A percentile compares a stretch with the other conserved stretches of the same genome.
These are phyloP conservation scores for Strix aluco DNA, from an alignment of 2,113 vertebrate genomes.

Conservation along the genomic window DNA sequence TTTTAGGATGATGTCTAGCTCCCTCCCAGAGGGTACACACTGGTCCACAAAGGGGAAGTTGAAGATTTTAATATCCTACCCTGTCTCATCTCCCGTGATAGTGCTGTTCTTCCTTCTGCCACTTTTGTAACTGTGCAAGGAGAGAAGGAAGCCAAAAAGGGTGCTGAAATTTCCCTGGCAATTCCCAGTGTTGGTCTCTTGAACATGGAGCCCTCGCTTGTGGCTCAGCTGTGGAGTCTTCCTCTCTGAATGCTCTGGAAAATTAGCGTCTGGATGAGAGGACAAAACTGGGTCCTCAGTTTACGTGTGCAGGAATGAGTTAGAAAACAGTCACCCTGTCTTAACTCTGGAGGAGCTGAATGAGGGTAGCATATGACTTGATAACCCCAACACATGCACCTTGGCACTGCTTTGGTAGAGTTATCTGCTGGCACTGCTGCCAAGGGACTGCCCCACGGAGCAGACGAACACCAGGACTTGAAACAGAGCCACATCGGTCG, in stretches of 20 bases:
- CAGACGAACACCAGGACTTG: background rate
- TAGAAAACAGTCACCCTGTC: background rate
- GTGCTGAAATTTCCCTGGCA: background rate
- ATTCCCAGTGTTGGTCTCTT: background rate
- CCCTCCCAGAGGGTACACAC: background rate
- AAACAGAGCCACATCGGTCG: accelerated
- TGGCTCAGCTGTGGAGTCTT: background rate
- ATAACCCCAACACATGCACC: accelerated
- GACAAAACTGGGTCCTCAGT: background rate
- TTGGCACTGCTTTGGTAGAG: background rate
- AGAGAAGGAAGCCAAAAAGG: background rate
- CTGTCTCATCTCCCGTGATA: background rate
- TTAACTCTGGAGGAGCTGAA: background rate
- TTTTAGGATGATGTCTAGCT: background rate
- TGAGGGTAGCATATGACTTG: background rate
- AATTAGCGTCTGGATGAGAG: background rate
- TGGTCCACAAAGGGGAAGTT: background rate
- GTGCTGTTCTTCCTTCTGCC: background rate
- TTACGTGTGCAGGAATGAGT: background rate
- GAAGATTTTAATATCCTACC: background rate
- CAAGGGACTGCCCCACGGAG: background rate
- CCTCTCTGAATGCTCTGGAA: background rate
- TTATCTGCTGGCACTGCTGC: background rate
- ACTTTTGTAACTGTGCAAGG: background rate
- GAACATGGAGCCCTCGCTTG: background rate